Base-by-base conservation (phyloP, 2,113 vertebrate species). In the Crocuta crocuta region DNA sequence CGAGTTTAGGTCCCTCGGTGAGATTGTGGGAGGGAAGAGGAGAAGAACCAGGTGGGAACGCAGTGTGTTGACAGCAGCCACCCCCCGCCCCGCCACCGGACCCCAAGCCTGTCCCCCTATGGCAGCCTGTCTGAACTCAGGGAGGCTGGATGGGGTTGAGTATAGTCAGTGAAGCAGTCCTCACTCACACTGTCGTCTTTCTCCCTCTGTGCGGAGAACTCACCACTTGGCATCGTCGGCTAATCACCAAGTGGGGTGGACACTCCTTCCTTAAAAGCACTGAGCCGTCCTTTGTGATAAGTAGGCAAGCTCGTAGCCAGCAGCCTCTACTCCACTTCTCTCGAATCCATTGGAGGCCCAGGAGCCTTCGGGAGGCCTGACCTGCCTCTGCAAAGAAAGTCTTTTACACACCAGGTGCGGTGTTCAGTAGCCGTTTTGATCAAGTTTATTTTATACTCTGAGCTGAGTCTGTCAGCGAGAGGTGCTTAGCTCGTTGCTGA, bases 381-480 rank as follows among this genome's bases (percentile, higher is more conserved):
- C 80, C 87, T 74, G 45, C 53, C 61, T 97, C 58, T 82, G 74
- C 73, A 45, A 16, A 94, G 68, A 45, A 43, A 61, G 39, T 15
- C 50, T 76, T 78, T 70, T 73, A 39, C 70, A 48, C n/a, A 9
- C 43, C 74, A 39, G 66, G 45, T 68, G 35, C 31, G 3, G 26
- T 39, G 39, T 45, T 94, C 82, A 81, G 91, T 83, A 84, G 90
- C 79, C 63, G 31, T 82, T 86, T 93, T 39, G 17, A 93, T 97
- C 50, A 39, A 71, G 74, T 94, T 87, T 88, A 90, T 97, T 97
- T 98, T 98, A 61, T 91, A 10, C 74, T 82, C 68, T 35, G 92
- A 87, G 81, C 79, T 31, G 33, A 95, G 91, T 88, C 87, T 94
- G 89, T 96, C 80, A 74, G 76, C 0, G 5, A 91, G 96, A 98